These are phyloP conservation scores for Empis stercorea DNA, from an alignment of 2,888 invertebrate genomes.

Conservation along the genomic window DNA sequence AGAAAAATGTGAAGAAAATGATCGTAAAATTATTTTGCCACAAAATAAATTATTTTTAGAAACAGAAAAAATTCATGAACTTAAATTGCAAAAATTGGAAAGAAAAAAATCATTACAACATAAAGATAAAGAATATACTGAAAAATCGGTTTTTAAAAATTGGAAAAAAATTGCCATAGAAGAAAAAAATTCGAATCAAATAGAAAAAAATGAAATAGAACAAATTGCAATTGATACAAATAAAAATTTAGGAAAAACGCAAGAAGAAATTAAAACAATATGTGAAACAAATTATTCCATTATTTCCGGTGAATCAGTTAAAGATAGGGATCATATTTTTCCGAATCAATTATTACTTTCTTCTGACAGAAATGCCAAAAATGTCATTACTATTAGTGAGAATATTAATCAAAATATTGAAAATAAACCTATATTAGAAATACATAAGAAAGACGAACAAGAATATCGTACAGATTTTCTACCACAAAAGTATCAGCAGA, in stretches of 20 bases:
- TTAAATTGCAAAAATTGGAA: conserved; percentile 1
- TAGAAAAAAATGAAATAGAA: conserved; percentile 4
- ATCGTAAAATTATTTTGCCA: no score
- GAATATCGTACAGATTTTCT: no score
- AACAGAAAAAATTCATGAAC: not conserved
- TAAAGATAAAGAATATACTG: not conserved
- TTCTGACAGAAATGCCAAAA: no score
- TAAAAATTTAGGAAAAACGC: conserved; percentile 11
- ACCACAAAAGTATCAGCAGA: no score
- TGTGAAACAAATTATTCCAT: no score
- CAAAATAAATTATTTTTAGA: not conserved
- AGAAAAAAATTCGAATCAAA: no score
- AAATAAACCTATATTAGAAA: no score
- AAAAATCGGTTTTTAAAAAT: conserved; percentile 10
- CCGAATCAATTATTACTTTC: not conserved
- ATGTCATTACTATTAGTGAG: no score
- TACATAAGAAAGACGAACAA: no score
- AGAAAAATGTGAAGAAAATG: no score
- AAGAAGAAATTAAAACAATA: conserved; percentile 18
- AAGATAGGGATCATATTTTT: conserved; percentile 5
- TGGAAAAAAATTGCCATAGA: not conserved
- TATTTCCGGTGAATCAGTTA: conserved; percentile 8
- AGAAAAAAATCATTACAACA: not conserved
- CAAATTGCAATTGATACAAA: not conserved
- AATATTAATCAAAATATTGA: no score